These are phyloP conservation scores for Anagyrus pseudococci DNA, from an alignment of 2,888 invertebrate species.

Conservation along the genomic window DNA sequence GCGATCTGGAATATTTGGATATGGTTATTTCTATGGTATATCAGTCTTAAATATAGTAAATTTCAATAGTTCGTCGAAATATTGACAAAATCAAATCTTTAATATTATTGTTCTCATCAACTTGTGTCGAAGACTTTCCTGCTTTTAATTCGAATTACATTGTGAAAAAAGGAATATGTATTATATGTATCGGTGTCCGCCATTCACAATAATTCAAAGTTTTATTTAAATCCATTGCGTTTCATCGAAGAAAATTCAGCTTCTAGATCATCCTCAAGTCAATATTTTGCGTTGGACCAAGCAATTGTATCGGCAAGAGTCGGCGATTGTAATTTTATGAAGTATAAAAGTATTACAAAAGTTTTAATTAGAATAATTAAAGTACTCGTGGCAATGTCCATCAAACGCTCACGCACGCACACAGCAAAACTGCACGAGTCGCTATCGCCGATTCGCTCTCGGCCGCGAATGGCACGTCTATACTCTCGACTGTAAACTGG, in stretches of 20 bases:
- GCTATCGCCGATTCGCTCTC: too few relatives aligned
- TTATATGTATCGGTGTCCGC: slow-evolving; percentile 55
- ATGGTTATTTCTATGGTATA: slow-evolving; percentile 57
- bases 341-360: too few relatives aligned
- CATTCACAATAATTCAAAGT: slow-evolving; percentile 60
- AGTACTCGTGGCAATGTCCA: too few relatives aligned
- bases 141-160: slow-evolving; percentile 39
- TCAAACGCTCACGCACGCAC: too few relatives aligned
- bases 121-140: slow-evolving; percentile 46
- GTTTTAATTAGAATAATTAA: too few relatives aligned
- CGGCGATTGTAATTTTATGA: background rate
- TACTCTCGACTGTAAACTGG: too few relatives aligned
- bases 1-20: slow-evolving; percentile 61
- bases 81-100: background rate
- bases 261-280: slow-evolving; percentile 36
- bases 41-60: background rate
- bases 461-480: too few relatives aligned
- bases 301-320: slow-evolving; percentile 42
- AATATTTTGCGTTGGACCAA: slow-evolving; percentile 43
- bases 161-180: slow-evolving; percentile 42
- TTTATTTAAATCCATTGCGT: slow-evolving; percentile 62
- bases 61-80: too few relatives aligned
- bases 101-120: slow-evolving; percentile 38
- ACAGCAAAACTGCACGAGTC: too few relatives aligned
- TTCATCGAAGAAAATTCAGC: slow-evolving; percentile 55